Conservation (phyloP, 1,140 invertebrate genomes). For the Ridgeia piscesae region DNA sequence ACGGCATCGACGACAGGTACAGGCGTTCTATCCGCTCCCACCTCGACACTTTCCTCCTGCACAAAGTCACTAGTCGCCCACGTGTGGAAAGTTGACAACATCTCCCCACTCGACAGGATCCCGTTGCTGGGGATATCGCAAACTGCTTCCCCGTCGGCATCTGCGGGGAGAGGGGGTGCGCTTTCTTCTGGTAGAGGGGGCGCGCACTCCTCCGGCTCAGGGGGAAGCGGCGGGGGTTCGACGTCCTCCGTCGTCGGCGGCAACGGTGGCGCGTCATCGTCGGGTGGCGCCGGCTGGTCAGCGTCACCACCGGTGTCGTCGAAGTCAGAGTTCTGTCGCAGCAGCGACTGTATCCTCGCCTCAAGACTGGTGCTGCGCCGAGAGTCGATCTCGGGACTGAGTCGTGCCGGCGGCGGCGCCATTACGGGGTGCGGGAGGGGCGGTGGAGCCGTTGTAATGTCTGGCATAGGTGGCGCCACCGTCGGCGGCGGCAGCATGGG, state of each 20-base stretch:
- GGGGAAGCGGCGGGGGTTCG: conserved; percentile 1
- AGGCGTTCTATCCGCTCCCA: conserved; percentile 11
- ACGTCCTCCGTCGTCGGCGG: background rate
- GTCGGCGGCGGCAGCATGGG: background rate
- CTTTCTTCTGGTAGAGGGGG: background rate
- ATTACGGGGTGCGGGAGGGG: background rate
- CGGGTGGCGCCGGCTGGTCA: background rate
- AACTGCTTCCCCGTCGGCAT: background rate
- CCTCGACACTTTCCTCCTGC: conserved; percentile 17
- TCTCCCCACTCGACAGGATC: background rate
- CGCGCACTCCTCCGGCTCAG: background rate
- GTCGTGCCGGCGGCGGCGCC: background rate
- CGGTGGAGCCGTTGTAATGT: background rate
- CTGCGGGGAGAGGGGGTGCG: background rate
- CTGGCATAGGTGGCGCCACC: background rate
- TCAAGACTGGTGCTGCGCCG: conserved; percentile 9
- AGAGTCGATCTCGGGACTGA: background rate
- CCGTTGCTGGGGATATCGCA: background rate
- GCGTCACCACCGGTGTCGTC: background rate
- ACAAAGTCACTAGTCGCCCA: conserved; percentile 6
- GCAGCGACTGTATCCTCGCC: conserved; percentile 7
- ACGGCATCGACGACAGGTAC: background rate
- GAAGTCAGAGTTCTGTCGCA: background rate
- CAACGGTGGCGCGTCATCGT: conserved; percentile 12
- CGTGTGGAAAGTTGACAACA: background rate